A percentile compares a stretch with the other conserved stretches of the same genome.
Evolutionary conservation across 2,888 invertebrate species (phyloP).

Genomic region (Globia sparganii): DNA sequence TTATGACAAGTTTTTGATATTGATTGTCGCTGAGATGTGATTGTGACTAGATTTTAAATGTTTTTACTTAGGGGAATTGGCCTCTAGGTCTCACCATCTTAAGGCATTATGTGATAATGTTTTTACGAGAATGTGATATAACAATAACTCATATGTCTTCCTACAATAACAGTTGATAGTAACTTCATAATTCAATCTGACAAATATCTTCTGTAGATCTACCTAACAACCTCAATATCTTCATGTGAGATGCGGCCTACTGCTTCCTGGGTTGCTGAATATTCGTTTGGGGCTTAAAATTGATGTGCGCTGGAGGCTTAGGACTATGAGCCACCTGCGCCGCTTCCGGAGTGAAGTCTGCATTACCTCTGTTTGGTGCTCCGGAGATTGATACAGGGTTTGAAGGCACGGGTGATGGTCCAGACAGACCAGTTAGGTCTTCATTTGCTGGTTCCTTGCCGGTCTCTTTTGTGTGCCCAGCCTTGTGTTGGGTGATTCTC

Average conservation of each 20-base stretch:
- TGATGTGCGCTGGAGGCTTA: slow-evolving; percentile 92
- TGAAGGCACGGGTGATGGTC: slow-evolving; percentile 94
- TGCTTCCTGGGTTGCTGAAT: slow-evolving; percentile 97
- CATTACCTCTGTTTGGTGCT: slow-evolving; percentile 93
- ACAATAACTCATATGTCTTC: slow-evolving; percentile 8
- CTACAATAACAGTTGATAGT: slow-evolving; percentile 23
- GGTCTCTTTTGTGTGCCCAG: slow-evolving; percentile 91
- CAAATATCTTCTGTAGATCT: slow-evolving; percentile 48
- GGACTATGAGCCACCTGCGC: slow-evolving; percentile 96
- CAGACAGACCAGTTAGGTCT: slow-evolving; percentile 93
- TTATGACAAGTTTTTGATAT: not conserved
- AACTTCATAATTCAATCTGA: slow-evolving; percentile 16
- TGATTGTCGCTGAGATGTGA: not conserved
- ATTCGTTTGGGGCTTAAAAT: slow-evolving; percentile 91
- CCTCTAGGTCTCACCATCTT: slow-evolving; percentile 19
- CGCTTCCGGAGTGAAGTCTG: slow-evolving; percentile 97
- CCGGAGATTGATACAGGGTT: slow-evolving; percentile 94
- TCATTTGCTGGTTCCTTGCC: slow-evolving; percentile 91
- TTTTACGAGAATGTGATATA: slow-evolving; percentile 1
- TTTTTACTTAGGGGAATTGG: not conserved
- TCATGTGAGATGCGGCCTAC: slow-evolving; percentile 84
- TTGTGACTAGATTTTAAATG: not conserved
- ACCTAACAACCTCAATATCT: slow-evolving; percentile 56
- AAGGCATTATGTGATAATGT: slow-evolving; percentile 38
- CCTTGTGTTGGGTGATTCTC: slow-evolving; percentile 97